These are phyloP conservation scores for Diprion similis DNA, from an alignment of 1,140 invertebrate species.

Conservation along the genomic window DNA sequence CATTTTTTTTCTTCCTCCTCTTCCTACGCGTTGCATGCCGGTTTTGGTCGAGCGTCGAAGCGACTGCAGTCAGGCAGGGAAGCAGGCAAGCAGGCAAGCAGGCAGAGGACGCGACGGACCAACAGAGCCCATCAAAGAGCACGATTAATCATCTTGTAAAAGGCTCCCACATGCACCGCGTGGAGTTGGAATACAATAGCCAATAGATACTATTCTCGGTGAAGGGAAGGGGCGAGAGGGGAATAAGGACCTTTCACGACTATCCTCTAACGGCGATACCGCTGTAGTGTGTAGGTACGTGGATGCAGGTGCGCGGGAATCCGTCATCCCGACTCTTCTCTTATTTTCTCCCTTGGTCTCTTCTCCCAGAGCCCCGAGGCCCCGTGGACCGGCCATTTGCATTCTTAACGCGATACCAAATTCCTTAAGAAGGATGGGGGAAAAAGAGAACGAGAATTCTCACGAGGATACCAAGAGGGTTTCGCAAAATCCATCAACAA, in stretches of 20 bases:
- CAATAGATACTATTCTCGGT: background rate
- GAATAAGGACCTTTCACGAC: constrained; percentile 2
- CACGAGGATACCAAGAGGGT: background rate
- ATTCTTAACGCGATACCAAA: background rate
- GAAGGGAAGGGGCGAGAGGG: background rate
- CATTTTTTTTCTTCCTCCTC: background rate
- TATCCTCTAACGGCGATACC: background rate
- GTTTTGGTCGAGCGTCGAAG: too few species aligned
- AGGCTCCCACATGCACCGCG: background rate
- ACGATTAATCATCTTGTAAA: background rate
- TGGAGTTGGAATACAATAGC: constrained; percentile 1
- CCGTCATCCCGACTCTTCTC: background rate
- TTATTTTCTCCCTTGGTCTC: background rate
- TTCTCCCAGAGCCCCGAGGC: background rate
- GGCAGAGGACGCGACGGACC: background rate
- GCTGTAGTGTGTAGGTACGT: background rate
- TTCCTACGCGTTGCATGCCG: background rate
- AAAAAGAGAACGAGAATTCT: background rate
- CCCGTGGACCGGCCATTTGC: constrained; percentile 6
- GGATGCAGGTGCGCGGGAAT: background rate
- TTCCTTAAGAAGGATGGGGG: background rate
- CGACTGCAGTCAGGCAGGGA: too few species aligned
- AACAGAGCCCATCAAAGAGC: background rate
- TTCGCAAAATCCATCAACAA: background rate
- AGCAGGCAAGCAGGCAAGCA: background rate